These are phyloP conservation scores for Malurus leucopterus DNA, from an alignment of 2,797 vertebrate species.

Conservation along the genomic window DNA sequence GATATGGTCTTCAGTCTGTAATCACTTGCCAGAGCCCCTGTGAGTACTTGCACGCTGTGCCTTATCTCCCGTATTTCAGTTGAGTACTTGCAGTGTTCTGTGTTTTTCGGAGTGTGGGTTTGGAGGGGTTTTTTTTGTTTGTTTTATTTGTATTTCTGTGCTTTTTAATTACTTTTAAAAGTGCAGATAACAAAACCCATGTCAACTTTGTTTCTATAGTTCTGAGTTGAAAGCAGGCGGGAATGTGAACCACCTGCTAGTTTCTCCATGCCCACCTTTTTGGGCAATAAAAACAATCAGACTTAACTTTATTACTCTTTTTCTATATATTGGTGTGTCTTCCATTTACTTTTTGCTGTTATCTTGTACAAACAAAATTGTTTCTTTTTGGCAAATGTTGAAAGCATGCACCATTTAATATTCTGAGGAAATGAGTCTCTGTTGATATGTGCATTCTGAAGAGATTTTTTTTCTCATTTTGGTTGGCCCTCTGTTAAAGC, in stretches of 20 bases:
- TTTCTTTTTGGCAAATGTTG: not conserved
- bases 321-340: not conserved
- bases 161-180: not conserved
- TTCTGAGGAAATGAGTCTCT: not conserved
- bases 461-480: not conserved
- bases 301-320: not conserved
- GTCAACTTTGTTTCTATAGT: not conserved
- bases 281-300: not conserved
- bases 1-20: not conserved
- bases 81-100: not conserved
- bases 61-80: accelerated
- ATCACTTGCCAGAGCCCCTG: not conserved
- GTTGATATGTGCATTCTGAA: not conserved
- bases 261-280: not conserved
- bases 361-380: not conserved
- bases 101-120: not conserved
- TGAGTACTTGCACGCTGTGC: accelerated
- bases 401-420: not conserved
- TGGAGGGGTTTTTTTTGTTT: not conserved
- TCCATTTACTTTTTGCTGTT: not conserved
- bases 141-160: no score
- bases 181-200: not conserved
- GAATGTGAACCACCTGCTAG: not conserved
- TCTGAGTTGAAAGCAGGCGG: not conserved
- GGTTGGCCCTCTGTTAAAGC: not conserved